These are phyloP conservation scores for Crocodylus rhombifer DNA, from an alignment of 2,797 vertebrate species.

Conservation along the genomic window DNA sequence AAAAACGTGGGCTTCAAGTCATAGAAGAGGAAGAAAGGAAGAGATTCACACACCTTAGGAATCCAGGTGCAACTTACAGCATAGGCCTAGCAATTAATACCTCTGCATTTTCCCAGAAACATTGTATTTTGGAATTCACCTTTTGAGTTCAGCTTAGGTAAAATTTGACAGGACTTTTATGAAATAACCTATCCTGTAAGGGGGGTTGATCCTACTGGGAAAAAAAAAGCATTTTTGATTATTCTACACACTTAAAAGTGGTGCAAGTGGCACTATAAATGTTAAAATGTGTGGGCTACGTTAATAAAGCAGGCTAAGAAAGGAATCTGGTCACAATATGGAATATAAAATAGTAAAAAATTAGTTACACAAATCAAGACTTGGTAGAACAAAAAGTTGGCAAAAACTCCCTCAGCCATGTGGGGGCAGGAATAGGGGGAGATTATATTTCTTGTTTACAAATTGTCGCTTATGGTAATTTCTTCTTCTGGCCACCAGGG, in stretches of 20 bases:
- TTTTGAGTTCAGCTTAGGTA: accelerated
- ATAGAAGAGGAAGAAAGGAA: background rate
- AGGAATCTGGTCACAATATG: background rate
- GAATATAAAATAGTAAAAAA: background rate
- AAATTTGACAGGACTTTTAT: background rate
- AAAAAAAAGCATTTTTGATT: background rate
- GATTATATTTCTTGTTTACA: background rate
- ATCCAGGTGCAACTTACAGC: background rate
- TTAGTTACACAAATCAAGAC: background rate
- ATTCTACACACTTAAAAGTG: background rate
- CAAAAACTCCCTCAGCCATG: background rate
- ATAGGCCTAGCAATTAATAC: background rate
- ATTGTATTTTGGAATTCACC: background rate
- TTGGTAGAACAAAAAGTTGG: background rate
- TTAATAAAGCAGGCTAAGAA: background rate
- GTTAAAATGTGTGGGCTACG: background rate
- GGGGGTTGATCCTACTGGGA: background rate
- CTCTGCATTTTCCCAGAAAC: background rate
- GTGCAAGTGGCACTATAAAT: background rate
- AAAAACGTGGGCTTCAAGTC: background rate
- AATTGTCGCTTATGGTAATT: background rate
- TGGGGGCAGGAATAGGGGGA: background rate
- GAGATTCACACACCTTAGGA: background rate
- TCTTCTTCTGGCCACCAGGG: accelerated
- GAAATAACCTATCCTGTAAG: background rate